Evolutionary conservation across 2,888 invertebrate species (phyloP).

Genomic region (Portevinia maculata): DNA sequence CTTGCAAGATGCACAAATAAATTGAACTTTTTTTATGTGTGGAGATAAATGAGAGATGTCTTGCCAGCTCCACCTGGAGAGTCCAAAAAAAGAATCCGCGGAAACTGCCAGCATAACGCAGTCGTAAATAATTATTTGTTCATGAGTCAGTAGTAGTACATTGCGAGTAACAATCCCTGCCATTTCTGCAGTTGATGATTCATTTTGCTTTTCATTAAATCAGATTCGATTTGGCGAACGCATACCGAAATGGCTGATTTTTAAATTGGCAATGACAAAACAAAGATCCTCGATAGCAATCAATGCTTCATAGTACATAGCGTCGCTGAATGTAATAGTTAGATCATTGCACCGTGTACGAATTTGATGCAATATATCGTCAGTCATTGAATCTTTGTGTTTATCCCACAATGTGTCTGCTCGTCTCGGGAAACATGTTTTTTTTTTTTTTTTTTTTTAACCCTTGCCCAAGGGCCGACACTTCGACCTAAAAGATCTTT

Average conservation of each 20-base stretch:
- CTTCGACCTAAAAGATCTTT: too few species aligned
- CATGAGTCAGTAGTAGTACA: conserved; percentile 61
- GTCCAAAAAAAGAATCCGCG: conserved; percentile 29
- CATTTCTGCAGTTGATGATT: conserved; percentile 63
- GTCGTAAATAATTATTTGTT: conserved; percentile 62
- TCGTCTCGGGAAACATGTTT: too few species aligned
- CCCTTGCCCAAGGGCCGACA: too few species aligned
- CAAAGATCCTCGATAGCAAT: conserved; percentile 77
- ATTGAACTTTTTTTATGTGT: conserved; percentile 32
- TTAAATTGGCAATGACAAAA: conserved; percentile 75
- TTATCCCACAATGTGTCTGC: too few species aligned
- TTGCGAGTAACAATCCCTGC: conserved; percentile 46
- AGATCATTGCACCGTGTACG: conserved; percentile 74
- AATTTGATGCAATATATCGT: conserved; percentile 76
- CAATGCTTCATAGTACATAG: conserved; percentile 77
- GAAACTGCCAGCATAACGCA: conserved; percentile 63
- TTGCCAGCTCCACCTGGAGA: conserved; percentile 31
- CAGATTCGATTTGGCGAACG: conserved; percentile 72
- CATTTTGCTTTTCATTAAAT: conserved; percentile 63
- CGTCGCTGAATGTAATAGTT: conserved; percentile 68
- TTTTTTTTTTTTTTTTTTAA: too few species aligned
- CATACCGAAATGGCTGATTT: conserved; percentile 76
- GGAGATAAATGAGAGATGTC: conserved; percentile 23
- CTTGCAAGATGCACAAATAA: too few species aligned
- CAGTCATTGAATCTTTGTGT: too few species aligned